Base-by-base conservation (phyloP, 1,140 invertebrate species). In the Eriosoma lanigerum region DNA sequence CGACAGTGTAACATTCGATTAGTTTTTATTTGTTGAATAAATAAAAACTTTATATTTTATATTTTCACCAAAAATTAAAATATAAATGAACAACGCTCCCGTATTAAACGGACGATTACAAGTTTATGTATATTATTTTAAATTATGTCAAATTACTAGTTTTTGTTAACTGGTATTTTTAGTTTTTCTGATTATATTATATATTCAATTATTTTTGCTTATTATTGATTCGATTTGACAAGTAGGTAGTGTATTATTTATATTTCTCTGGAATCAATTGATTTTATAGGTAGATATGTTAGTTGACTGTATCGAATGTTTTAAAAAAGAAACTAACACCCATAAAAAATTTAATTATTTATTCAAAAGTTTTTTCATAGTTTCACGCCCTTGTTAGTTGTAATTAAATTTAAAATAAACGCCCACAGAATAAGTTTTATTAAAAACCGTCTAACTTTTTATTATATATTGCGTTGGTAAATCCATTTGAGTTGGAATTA, bases 391-490 rank as follows among this genome's bases (percentile, higher is more conserved):
- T 52, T 50, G 46, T 72, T 72, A 52, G 46, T n/a, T 29, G 3
- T 72, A 52, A 52, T 29, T 72, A 72, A 70, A 72, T 72, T 52
- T 52, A 52, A 72, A 62, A 72, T 29, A 12, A 72, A 72, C 38
- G 21, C 21, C 38, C 38, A 48, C 48, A 32, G 17, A 72, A 72
- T 72, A 72, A 50, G 17, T 72, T 72, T 72, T 29, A 72, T 72
- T 52, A 72, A 72, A 70, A 70, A 70, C 26, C 15, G 24, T 70
- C 24, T 19, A 50, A 70, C 21, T 70, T 70, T n/a, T n/a, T 68
- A 68, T 70, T 70, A 50, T 50, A 21, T 15, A 10, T 38, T 38
- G 24, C 15, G 17, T 52, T 24, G 3, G 24, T 29, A 32, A 52
- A 72, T 50, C 17, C 48, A 68, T 9, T 46, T 68, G 9, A 72